These are phyloP conservation scores for Chiroxiphia lanceolata DNA, from an alignment of 2,797 vertebrate species.

Conservation along the genomic window DNA sequence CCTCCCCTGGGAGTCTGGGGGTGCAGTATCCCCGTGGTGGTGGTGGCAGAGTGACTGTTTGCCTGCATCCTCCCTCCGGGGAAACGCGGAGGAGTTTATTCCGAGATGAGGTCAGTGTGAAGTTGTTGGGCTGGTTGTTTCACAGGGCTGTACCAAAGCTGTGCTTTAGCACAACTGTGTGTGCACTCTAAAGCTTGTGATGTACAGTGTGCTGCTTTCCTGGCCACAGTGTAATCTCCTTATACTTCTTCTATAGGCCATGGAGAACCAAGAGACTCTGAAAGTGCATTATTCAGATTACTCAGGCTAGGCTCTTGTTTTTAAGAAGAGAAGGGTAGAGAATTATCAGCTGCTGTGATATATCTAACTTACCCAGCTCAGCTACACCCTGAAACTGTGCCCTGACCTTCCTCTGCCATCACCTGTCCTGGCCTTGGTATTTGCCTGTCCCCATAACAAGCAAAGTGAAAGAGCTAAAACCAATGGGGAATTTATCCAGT, in stretches of 20 bases:
- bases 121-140: background rate
- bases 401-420: background rate
- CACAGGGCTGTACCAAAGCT: background rate
- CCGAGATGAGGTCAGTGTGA: background rate
- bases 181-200: fast-evolving
- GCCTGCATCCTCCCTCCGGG: background rate
- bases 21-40: fast-evolving
- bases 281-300: background rate
- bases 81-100: background rate
- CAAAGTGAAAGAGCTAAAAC: background rate
- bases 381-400: background rate
- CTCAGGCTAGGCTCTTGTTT: background rate
- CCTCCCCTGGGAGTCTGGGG: background rate
- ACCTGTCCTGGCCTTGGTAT: background rate
- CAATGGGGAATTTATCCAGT: background rate
- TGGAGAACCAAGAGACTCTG: background rate
- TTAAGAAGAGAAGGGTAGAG: background rate
- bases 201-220: background rate
- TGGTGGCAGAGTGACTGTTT: background rate
- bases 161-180: background rate
- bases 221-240: fast-evolving
- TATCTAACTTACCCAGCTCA: background rate
- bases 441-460: background rate
- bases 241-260: background rate
- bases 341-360: background rate